Percentiles rank a stretch among this genome's conserved stretches.
Conservation (phyloP, 2,888 invertebrate species). For the Calliopum simillimum region DNA sequence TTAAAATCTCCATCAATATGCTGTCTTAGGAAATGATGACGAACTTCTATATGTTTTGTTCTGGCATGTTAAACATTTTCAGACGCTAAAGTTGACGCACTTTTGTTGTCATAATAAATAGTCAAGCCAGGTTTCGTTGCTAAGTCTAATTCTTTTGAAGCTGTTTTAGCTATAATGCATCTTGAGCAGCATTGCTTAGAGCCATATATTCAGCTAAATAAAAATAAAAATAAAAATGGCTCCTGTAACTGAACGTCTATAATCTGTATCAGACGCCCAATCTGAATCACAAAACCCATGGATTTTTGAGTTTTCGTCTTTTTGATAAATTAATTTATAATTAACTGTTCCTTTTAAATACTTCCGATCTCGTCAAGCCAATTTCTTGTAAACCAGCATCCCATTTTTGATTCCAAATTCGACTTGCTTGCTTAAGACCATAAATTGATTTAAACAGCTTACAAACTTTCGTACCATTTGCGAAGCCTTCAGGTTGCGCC, state of each 20-base stretch:
- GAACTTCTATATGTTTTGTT: conserved; percentile 40
- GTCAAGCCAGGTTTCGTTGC: background rate
- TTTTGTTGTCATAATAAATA: conserved; percentile 41
- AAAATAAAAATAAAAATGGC: conserved; percentile 39
- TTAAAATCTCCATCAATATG: conserved; percentile 29
- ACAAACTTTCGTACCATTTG: background rate
- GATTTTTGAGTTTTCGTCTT: conserved; percentile 15
- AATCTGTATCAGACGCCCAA: conserved; percentile 38
- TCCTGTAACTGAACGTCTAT: conserved; percentile 38
- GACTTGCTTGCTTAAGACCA: conserved; percentile 13
- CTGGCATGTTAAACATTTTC: conserved; percentile 35
- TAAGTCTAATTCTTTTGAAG: conserved; percentile 32
- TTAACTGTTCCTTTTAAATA: conserved; percentile 32
- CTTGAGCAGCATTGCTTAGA: conserved; percentile 36
- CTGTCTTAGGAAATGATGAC: conserved; percentile 37
- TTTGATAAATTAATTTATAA: conserved; percentile 24
- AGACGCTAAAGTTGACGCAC: conserved; percentile 31
- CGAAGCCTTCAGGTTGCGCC: background rate
- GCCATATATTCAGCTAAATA: conserved; percentile 43
- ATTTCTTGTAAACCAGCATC: background rate
- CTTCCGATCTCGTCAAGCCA: conserved; percentile 4
- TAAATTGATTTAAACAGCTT: conserved; percentile 15
- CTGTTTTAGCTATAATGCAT: conserved; percentile 42
- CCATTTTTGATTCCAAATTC: conserved; percentile 9
- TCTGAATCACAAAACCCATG: conserved; percentile 41